These are phyloP conservation scores for Ctenicera cuprea DNA, from an alignment of 2,888 invertebrate genomes.

Conservation along the genomic window DNA sequence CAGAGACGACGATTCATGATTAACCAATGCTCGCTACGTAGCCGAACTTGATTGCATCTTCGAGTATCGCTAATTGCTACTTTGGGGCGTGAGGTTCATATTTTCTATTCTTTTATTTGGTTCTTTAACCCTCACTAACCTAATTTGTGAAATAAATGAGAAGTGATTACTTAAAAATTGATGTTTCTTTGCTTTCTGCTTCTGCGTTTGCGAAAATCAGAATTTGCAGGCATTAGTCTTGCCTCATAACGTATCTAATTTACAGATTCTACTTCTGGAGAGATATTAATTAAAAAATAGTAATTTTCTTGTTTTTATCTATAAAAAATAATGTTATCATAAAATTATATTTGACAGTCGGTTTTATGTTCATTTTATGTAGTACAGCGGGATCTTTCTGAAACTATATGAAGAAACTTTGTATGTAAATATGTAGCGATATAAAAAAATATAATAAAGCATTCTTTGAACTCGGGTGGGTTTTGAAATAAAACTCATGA, in stretches of 20 bases:
- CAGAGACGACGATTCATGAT: conserved; percentile 13
- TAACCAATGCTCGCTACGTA: not conserved
- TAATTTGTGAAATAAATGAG: conserved; percentile 14
- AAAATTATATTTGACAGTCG: no score
- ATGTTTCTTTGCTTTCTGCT: not conserved
- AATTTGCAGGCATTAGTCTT: not conserved
- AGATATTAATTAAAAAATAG: no score
- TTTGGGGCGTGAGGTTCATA: not conserved
- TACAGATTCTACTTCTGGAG: no score
- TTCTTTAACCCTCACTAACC: not conserved
- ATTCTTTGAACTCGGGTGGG: no score
- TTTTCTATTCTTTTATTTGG: conserved; percentile 5
- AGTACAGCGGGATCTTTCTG: no score
- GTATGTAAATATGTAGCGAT: no score
- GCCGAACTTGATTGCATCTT: not conserved
- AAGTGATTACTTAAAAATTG: conserved; percentile 10
- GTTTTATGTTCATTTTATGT: no score
- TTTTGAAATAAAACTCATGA: no score
- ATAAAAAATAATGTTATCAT: no score
- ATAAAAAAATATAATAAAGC: no score
- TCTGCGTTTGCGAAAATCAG: not conserved
- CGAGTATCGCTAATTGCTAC: conserved; percentile 13
- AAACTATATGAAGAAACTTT: no score
- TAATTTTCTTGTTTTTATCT: no score
- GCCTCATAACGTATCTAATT: not conserved